A percentile compares a stretch with the other conserved stretches of the same genome.
These are phyloP conservation scores for Zosterops japonicus DNA, from an alignment of 2,113 vertebrate species.

Conservation along the genomic window DNA sequence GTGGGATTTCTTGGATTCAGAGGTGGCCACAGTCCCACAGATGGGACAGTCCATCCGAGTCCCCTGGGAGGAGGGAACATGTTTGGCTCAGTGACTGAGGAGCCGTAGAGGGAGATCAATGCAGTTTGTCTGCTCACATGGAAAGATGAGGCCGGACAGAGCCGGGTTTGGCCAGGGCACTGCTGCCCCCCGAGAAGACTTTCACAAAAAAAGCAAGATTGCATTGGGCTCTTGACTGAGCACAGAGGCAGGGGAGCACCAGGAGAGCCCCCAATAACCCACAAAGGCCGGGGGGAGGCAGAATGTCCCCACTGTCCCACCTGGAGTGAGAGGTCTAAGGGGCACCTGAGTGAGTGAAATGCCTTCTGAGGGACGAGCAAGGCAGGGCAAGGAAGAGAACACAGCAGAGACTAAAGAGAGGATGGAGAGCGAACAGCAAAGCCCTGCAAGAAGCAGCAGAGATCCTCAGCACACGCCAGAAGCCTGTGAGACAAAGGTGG, in stretches of 20 bases:
- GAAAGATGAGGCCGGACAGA: not conserved
- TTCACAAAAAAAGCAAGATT: not conserved
- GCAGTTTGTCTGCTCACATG: not conserved
- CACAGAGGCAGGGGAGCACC: not conserved
- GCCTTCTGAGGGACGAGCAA: not conserved
- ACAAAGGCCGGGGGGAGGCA: not conserved
- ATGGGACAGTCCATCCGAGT: not conserved
- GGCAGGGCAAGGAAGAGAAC: not conserved
- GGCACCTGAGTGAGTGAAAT: not conserved
- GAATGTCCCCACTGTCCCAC: not conserved
- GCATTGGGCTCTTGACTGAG: not conserved
- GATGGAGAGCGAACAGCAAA: not conserved
- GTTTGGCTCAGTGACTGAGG: not conserved
- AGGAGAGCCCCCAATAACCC: not conserved
- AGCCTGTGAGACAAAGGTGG: conserved; percentile 13
- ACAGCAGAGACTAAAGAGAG: not conserved
- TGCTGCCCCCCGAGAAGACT: not conserved
- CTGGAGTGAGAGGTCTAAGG: not conserved
- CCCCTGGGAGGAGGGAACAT: not conserved
- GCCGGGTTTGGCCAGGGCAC: not conserved
- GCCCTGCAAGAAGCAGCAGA: not conserved
- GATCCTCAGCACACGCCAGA: not conserved
- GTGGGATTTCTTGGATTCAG: not conserved
- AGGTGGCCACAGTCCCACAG: not conserved
- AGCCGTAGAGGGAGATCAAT: not conserved